Conservation (phyloP, 2,797 vertebrate species). For the Hydrocynus forskahlii region DNA sequence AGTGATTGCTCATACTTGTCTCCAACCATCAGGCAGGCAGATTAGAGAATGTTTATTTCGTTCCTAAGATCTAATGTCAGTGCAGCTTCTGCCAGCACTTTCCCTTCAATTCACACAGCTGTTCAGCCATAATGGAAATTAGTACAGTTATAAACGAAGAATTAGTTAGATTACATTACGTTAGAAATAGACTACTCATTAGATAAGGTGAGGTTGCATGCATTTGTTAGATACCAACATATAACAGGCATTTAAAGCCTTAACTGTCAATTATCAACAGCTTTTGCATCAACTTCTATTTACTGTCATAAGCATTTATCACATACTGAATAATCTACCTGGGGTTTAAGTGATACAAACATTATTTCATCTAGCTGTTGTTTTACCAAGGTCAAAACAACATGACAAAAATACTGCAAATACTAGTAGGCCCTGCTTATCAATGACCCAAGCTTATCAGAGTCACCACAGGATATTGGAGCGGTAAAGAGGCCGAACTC, state of each 20-base stretch:
- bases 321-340: too few species aligned
- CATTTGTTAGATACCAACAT: too few species aligned
- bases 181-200: too few species aligned
- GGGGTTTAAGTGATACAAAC: too few species aligned
- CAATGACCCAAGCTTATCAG: not conserved
- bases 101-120: not conserved
- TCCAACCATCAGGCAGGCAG: not conserved
- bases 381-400: not conserved
- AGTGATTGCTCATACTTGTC: not conserved
- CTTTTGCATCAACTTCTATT: too few species aligned
- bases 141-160: not conserved
- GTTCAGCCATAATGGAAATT: not conserved
- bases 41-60: not conserved
- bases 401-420: not conserved
- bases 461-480: not conserved
- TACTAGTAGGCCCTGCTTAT: not conserved
- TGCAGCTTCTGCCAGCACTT: not conserved
- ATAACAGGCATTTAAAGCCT: too few species aligned
- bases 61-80: not conserved
- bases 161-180: too few species aligned
- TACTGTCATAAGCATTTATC: too few species aligned
- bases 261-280: too few species aligned
- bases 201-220: too few species aligned
- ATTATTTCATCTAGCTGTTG: too few species aligned
- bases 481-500: constrained; percentile 26